Evolutionary conservation across 1,140 invertebrate genomes (phyloP).

Genomic region (Atta cephalotes): DNA sequence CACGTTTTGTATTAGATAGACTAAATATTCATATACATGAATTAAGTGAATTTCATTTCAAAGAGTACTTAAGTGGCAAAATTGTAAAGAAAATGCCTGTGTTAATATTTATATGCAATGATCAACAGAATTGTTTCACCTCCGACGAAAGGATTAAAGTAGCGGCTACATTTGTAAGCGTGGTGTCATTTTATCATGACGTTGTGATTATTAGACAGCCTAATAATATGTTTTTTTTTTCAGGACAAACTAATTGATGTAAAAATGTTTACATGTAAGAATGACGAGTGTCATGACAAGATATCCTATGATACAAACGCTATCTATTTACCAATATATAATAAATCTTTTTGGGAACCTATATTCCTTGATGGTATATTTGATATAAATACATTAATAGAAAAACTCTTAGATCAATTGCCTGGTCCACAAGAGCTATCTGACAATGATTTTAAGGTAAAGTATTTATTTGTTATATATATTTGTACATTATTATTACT

Average conservation of each 20-base stretch:
- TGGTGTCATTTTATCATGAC: slow-evolving; percentile 26
- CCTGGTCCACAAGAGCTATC: slow-evolving; percentile 86
- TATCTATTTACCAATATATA: slow-evolving; percentile 70
- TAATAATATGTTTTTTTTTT: slow-evolving; percentile 37
- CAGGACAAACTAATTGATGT: slow-evolving; percentile 78
- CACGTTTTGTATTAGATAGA: slow-evolving; percentile 84
- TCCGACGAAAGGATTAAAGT: slow-evolving; percentile 87
- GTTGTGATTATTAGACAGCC: background rate
- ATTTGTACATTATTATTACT: background rate
- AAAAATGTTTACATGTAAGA: slow-evolving; percentile 68
- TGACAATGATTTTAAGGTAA: slow-evolving; percentile 86
- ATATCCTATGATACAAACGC: slow-evolving; percentile 66
- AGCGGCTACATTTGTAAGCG: slow-evolving; percentile 89
- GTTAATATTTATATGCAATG: slow-evolving; percentile 85
- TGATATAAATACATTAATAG: slow-evolving; percentile 86
- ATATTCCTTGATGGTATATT: slow-evolving; percentile 72
- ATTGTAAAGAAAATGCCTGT: slow-evolving; percentile 77
- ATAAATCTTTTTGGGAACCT: slow-evolving; percentile 62
- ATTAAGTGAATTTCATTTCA: slow-evolving; percentile 78
- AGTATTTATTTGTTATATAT: slow-evolving; percentile 6
- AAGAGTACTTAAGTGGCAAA: slow-evolving; percentile 67
- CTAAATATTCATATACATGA: slow-evolving; percentile 79
- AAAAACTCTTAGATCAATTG: slow-evolving; percentile 87
- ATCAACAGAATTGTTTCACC: slow-evolving; percentile 86
- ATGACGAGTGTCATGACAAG: slow-evolving; percentile 62